Conservation (phyloP, 2,113 vertebrate genomes). For the Shinisaurus crocodilurus region DNA sequence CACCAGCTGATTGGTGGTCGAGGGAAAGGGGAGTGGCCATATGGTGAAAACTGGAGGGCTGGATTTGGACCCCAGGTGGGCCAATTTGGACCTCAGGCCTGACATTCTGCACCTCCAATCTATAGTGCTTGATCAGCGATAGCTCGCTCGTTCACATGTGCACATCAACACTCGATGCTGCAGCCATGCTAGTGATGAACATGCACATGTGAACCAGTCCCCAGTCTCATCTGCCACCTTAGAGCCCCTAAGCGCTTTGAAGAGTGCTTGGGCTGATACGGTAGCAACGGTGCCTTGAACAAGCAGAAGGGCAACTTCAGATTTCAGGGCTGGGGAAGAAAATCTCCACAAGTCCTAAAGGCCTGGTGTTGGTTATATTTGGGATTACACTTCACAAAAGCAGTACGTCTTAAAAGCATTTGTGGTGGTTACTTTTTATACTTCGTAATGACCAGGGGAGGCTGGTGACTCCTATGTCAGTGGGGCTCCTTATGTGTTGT, state of each 20-base stretch:
- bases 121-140: not conserved
- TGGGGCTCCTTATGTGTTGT: too few species aligned
- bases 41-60: too few species aligned
- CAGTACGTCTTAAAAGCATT: not conserved
- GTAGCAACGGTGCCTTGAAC: not conserved
- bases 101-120: too few species aligned
- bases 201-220: not conserved
- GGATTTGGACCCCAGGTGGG: too few species aligned
- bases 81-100: too few species aligned
- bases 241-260: not conserved
- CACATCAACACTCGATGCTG: not conserved
- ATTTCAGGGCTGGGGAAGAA: not conserved
- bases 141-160: not conserved
- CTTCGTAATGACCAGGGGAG: too few species aligned
- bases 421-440: not conserved
- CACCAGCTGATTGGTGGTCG: too few species aligned
- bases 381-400: not conserved
- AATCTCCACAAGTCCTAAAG: not conserved
- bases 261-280: not conserved
- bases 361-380: not conserved
- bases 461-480: too few species aligned
- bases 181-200: not conserved
- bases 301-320: too few species aligned
- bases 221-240: not conserved
- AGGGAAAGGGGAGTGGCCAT: too few species aligned